phyloP scores from a whole-genome alignment of 1,140 invertebrate species.

The Pteromalus puparum region DNA sequence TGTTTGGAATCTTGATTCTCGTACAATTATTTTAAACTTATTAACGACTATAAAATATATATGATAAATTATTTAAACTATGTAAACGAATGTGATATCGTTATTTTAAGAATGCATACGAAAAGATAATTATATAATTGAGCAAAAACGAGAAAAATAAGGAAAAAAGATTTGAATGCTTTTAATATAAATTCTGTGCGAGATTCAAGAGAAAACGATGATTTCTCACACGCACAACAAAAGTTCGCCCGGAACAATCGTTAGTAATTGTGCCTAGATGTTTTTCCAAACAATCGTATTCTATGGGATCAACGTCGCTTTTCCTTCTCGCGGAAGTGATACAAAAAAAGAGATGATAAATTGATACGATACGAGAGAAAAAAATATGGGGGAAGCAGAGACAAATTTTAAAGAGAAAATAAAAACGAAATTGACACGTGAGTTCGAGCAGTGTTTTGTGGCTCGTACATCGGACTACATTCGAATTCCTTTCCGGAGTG shows the following conservation, averaged over 20 bases:
- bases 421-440: not conserved
- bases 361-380: conserved; percentile 20
- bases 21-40: conserved; percentile 36
- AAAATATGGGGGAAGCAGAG: not conserved
- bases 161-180: not conserved
- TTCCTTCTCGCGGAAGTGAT: conserved; percentile 46
- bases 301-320: conserved; percentile 69
- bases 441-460: conserved; percentile 26
- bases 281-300: conserved; percentile 66
- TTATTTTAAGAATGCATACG: conserved; percentile 35
- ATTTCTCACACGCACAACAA: conserved; percentile 60
- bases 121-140: conserved; percentile 28
- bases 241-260: conserved; percentile 65
- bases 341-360: conserved; percentile 35
- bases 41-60: conserved; percentile 16
- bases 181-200: conserved; percentile 25
- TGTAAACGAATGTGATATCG: conserved; percentile 35
- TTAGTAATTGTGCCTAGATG: conserved; percentile 71
- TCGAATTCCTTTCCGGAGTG: conserved; percentile 5
- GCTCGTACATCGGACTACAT: not conserved
- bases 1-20: conserved; percentile 38
- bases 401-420: not conserved
- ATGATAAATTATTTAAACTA: conserved; percentile 23
- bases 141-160: not conserved
- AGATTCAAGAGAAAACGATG: conserved; percentile 39